These are phyloP conservation scores for Rhynchomys soricoides DNA, from an alignment of 2,113 vertebrate genomes.

Conservation along the genomic window DNA sequence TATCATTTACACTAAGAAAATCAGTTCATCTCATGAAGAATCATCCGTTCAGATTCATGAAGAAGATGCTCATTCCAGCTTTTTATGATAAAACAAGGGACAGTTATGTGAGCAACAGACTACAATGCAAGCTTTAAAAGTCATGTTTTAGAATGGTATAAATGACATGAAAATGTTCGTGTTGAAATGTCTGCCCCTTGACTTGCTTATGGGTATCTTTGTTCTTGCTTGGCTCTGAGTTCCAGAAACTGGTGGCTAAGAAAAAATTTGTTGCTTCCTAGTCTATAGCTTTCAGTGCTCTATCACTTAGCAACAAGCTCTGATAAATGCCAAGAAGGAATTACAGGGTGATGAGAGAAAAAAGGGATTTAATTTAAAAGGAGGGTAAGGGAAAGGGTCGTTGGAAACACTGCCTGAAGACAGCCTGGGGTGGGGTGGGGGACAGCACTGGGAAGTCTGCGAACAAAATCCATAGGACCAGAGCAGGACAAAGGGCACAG, in stretches of 20 bases:
- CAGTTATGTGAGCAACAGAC: background rate
- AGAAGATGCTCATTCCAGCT: background rate
- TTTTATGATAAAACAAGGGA: background rate
- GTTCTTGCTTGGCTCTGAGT: background rate
- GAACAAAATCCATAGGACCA: background rate
- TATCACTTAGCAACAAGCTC: background rate
- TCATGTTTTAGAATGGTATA: background rate
- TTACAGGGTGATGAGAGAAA: background rate
- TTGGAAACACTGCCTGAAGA: background rate
- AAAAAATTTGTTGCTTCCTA: background rate
- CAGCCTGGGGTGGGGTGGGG: background rate
- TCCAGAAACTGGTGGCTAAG: background rate
- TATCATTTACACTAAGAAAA: conserved; percentile 18
- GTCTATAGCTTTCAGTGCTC: background rate
- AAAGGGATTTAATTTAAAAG: background rate
- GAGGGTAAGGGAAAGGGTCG: background rate
- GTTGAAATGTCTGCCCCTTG: background rate
- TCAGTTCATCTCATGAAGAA: background rate
- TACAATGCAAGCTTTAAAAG: background rate
- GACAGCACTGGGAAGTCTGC: background rate
- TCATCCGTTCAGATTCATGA: background rate
- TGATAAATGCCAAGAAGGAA: background rate
- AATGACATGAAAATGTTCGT: background rate
- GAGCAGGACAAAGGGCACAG: background rate
- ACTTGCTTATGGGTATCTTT: background rate